A percentile compares a stretch with the other conserved stretches of the same genome.
Evolutionary conservation across 2,113 vertebrate genomes (phyloP).

Genomic region (Planiliza haematocheilus): DNA sequence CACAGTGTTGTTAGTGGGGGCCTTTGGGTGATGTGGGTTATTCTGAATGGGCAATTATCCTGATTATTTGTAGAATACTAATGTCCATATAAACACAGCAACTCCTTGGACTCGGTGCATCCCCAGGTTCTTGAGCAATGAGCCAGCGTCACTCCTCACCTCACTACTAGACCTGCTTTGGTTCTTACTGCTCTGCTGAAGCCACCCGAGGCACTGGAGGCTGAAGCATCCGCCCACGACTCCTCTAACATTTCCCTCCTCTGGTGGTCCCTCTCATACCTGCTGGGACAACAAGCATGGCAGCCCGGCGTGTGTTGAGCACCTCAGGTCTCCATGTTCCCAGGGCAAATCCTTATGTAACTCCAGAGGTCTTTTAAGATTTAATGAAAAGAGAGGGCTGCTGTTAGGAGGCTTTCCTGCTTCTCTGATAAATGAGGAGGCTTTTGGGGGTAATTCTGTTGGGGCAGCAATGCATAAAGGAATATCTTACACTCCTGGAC

Average conservation of each 20-base stretch:
- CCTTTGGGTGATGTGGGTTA: too few relatives aligned
- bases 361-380: conserved; percentile 55
- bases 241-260: conserved; percentile 41
- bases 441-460: conserved; percentile 1
- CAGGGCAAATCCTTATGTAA: conserved; percentile 54
- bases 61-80: too few relatives aligned
- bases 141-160: conserved; percentile 24
- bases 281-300: conserved; percentile 58
- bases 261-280: conserved; percentile 41
- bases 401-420: conserved; percentile 27
- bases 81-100: too few relatives aligned
- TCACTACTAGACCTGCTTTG: conserved; percentile 23
- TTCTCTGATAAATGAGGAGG: conserved; percentile 12
- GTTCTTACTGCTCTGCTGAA: conserved; percentile 28
- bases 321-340: conserved; percentile 49
- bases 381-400: conserved; percentile 56
- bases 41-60: too few relatives aligned
- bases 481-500: conserved; percentile 10
- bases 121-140: background rate
- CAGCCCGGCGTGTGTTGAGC: conserved; percentile 32
- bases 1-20: too few relatives aligned
- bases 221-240: conserved; percentile 28
- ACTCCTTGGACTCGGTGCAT: background rate
- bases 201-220: conserved; percentile 32
- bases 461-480: conserved; percentile 4